phyloP scores from a whole-genome alignment of 1,140 invertebrate genomes.

The Drosophila ohnishii region DNA sequence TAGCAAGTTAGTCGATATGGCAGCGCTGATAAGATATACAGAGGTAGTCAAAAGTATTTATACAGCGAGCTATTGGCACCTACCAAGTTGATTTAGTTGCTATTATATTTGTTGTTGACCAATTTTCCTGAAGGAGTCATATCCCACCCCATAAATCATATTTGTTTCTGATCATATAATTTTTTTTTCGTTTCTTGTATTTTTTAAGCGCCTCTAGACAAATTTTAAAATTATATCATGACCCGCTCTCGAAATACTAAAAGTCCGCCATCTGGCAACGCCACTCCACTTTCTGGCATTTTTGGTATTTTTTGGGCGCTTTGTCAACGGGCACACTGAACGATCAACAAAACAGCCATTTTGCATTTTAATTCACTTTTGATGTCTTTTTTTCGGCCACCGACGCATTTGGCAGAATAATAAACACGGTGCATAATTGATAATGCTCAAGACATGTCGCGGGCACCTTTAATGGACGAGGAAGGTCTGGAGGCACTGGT shows the following conservation, averaged over 20 bases:
- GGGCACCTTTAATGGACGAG: conserved; percentile 33
- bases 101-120: too few relatives aligned
- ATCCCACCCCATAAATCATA: too few relatives aligned
- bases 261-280: too few relatives aligned
- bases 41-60: too few relatives aligned
- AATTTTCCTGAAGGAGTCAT: too few relatives aligned
- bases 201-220: too few relatives aligned
- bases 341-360: conserved; percentile 17
- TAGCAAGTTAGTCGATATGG: not conserved
- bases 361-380: conserved; percentile 15
- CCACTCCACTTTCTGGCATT: not conserved
- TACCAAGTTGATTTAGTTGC: too few relatives aligned
- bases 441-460: conserved; percentile 34
- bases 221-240: too few relatives aligned
- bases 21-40: not conserved
- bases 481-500: conserved; percentile 47
- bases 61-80: too few relatives aligned
- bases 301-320: conserved; percentile 17
- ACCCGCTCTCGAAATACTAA: too few relatives aligned
- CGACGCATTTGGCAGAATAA: not conserved
- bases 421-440: not conserved
- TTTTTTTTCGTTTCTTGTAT: too few relatives aligned
- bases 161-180: too few relatives aligned
- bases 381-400: not conserved
- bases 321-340: conserved; percentile 4